Percentiles rank a stretch among this genome's conserved stretches.
These are phyloP conservation scores for Entomobrya multifasciata DNA, from an alignment of 2,888 invertebrate species.

Conservation along the genomic window DNA sequence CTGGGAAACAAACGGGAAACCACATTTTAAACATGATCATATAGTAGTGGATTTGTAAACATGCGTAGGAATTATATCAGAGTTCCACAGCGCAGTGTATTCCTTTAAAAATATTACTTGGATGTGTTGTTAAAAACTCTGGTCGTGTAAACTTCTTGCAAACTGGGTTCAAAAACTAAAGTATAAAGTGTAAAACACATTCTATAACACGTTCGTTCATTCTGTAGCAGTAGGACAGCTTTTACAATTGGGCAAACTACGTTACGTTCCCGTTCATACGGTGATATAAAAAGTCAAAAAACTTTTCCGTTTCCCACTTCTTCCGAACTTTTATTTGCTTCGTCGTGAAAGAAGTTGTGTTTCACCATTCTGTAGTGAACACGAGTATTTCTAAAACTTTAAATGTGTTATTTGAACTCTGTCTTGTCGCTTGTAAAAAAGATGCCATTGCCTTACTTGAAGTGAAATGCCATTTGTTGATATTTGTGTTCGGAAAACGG, in stretches of 20 bases:
- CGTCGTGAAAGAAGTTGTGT: neutral
- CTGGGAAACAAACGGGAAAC: conserved; percentile 13
- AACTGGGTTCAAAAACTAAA: neutral
- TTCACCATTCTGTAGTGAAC: neutral
- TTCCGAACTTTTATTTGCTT: conserved; percentile 42
- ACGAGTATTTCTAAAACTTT: conserved; percentile 37
- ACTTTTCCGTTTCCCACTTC: conserved; percentile 13
- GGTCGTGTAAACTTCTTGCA: neutral
- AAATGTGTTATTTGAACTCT: conserved; percentile 37
- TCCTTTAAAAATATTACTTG: conserved; percentile 35
- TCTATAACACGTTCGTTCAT: no score
- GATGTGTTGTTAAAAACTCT: conserved; percentile 30
- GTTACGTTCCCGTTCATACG: neutral
- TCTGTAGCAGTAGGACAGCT: no score
- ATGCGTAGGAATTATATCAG: conserved; percentile 60
- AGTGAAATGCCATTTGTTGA: conserved; percentile 22
- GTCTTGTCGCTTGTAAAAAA: no score
- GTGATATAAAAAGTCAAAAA: conserved; percentile 26
- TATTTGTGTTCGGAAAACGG: neutral
- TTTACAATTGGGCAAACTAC: neutral
- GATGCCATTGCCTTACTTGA: no score
- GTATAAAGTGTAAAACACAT: conserved; percentile 9
- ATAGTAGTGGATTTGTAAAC: conserved; percentile 42
- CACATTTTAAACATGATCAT: conserved; percentile 53
- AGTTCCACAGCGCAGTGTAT: conserved; percentile 61